phyloP scores from a whole-genome alignment of 2,113 vertebrate species.

The Pangasianodon hypophthalmus region DNA sequence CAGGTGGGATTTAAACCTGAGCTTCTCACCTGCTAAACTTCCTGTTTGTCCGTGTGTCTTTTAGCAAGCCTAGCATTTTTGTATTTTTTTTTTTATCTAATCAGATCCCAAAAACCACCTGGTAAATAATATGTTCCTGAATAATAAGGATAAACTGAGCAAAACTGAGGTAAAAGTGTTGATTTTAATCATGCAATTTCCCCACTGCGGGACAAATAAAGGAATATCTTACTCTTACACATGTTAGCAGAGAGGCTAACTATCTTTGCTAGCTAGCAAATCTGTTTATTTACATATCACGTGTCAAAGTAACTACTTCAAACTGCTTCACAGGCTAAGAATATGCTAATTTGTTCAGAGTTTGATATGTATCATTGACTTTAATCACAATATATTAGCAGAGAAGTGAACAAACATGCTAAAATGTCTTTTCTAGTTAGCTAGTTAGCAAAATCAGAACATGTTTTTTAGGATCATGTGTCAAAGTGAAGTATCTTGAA shows the following conservation, averaged over 20 bases:
- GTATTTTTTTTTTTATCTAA: background rate
- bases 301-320: background rate
- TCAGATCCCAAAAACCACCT: background rate
- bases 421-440: background rate
- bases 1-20: conserved; percentile 32
- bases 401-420: no score
- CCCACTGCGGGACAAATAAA: no score
- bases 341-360: background rate
- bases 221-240: no score
- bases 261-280: background rate
- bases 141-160: background rate
- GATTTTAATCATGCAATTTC: background rate
- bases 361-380: background rate
- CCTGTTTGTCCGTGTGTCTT: background rate
- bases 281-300: background rate
- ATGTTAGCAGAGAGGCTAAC: background rate
- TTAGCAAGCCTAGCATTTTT: background rate
- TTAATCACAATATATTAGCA: background rate
- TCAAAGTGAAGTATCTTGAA: background rate
- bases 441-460: background rate
- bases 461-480: no score
- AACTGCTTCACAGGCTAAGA: background rate
- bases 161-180: background rate
- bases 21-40: background rate
- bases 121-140: background rate